Evolutionary conservation across 2,888 invertebrate genomes (phyloP), one percentile per base, ranked within the genome.

Genomic region (Erpobdella octoculata): DNA sequence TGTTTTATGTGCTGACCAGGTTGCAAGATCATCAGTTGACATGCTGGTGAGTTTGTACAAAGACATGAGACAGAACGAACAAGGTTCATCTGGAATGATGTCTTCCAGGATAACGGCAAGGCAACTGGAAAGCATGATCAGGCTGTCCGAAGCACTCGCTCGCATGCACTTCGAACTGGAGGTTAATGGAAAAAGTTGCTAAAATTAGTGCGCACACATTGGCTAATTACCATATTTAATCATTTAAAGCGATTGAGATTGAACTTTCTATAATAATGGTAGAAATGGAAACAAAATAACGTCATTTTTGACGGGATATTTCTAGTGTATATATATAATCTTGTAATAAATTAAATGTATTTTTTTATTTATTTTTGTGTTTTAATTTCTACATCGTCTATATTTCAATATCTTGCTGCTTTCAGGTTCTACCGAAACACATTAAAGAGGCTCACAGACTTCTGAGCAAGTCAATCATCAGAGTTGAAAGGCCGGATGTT

Each of bases 401-500:
- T n/a, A 41, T 41, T n/a, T 15, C n/a, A 9, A 12, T 31, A 9
- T 31, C 9, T 12, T 9, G 12, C 66, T 21, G 21, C 41, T 28
- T 25, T 18, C 76, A 87, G 86, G 87, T 96, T 18, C 88, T 88
- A 4, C 86, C 88, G 0, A 89, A 88, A 48, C 97, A 98, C 81
- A 97, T 97, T 0, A 89, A 89, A 79, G 96, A 96, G 85, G 93
- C 93, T 0, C 91, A 88, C 82, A 87, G 91, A 64, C 86, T 98
- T 74, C 85, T 98, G 37, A 96, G 94, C 84, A 95, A 95, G 80
- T 95, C 95, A 0, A 95, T 97, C 75, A 93, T 97, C 76, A 88
- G 96, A 48, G 95, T 98, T 25, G 97, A 97, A 79, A 95, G 96
- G 79, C 96, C 97, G 0, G 97, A 98, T 81, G 92, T 98, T 69